Evolutionary conservation across 1,140 invertebrate species (phyloP), one percentile per base, ranked within the genome.

Genomic region (Samia ricini): DNA sequence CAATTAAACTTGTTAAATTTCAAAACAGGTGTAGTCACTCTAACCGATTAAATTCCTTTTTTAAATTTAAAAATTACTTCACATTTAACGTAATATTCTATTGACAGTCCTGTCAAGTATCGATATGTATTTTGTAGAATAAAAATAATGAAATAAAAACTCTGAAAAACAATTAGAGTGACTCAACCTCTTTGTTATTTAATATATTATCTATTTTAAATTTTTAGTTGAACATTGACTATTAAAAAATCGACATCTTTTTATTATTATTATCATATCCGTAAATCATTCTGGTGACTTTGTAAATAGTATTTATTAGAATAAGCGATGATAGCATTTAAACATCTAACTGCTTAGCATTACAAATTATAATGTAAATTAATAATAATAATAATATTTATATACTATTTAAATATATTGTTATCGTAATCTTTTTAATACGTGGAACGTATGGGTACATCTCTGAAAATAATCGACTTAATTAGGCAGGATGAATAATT

Each of bases 241-340:
- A 36, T 8, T n/a, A n/a, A n/a, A n/a, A n/a, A n/a, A n/a, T n/a
- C n/a, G n/a, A n/a, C n/a, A n/a, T 56, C 19, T 19, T 33, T 56
- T 56, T 48, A 23, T n/a, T 48, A 20, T 23, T 58, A 55, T 49
- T 55, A 48, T 48, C 42, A 68, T 63, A 62, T 63, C 60, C 58
- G 21, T 51, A 63, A 61, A 68, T 73, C 75, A 79, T 86, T 89
- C 80, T 85, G 84, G 87, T 86, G 79, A 83, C 80, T 63, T 79
- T 89, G 85, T 89, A 89, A 76, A 89, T 89, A 89, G 80, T 88
- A 89, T 89, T 89, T 89, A 88, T 85, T 88, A 88, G 84, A 63
- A 64, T 84, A 82, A 84, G 78, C 81, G 70, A 87, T 69, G 73
- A 69, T 88, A 87, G 85, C 78, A 82, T 83, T 79, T 85, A 84